Evolutionary conservation across 2,888 invertebrate genomes (phyloP), one percentile per base, ranked within the genome.

Genomic region (Lasioglossum marginatum): DNA sequence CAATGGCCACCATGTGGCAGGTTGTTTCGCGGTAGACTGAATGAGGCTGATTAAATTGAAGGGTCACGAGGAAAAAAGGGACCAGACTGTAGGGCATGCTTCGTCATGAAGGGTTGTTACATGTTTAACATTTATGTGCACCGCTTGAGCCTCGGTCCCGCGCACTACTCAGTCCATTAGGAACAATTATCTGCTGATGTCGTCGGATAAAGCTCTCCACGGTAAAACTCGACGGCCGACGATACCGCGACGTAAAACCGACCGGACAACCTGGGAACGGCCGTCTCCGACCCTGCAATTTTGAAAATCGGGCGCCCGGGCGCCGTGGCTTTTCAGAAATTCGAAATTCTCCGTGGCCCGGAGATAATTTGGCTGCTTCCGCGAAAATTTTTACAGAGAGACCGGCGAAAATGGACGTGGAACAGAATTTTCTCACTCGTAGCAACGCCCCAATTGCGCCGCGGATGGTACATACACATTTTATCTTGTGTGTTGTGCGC

Each of bases 31-130:
- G 93, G 93, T 92, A 83, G 83, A 89, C 88, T 93, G 94, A 93
- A 93, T 93, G 92, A 93, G 91, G 91, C 93, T 93, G 93, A 93
- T 93, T 93, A 93, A 93, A 93, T 93, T 90, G 92, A 93, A 93
- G 93, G 92, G 93, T 90, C 87, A 79, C 37, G 31, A 5, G 84
- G 48, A 77, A 82, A 83, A 82, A 83, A 83, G 83, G 88, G 81
- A 77, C 34, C 74, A 52, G 72, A 70, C 77, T 37, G 75, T 40
- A 23, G 86, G 88, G 90, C 88, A 90, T 88, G 90, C 90, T 91
- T 87, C 85, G 88, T 88, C 85, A 76, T 81, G 88, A 92, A 93
- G 93, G 93, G 93, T 92, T 93, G 91, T 82, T 91, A 90, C 93
- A 88, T 85, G 91, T 90, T 89, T 83, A 89, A 88, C 83, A 83